Evolutionary conservation across 2,888 invertebrate species (phyloP), one percentile per base, ranked within the genome.

Genomic region (Caenorhabditis sinica): DNA sequence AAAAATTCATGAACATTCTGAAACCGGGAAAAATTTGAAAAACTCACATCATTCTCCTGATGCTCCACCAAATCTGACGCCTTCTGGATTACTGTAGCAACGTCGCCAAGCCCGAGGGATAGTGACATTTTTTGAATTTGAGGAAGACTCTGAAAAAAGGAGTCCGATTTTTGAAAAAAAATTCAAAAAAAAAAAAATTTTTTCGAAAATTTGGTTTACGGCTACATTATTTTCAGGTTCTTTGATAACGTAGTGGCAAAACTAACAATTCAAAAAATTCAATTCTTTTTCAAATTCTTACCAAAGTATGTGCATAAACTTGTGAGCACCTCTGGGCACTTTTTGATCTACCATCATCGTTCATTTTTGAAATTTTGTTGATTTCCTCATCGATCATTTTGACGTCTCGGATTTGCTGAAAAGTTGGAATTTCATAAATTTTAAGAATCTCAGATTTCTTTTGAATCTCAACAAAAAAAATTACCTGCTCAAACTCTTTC

Each of bases 71-170:
- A 51, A 69, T 82, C 71, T 25, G 82, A 61, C 15, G 83, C 77
- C 23, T 83, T 51, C 15, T 43, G 43, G 25, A 83, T 45, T 1
- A 69, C 63, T 2, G 13, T 6, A 9, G 83, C 66, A 9, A 83
- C 66, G 36, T 83, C 83, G 11, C 23, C 33, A 20, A 83, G 74
- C 0, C 83, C 83, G 5, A 79, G 65, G 0, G 77, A 77, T 2
- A 30, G 20, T 2, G 83, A 73, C 66, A 79, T 79, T 79, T 77
- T 66, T 45, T 77, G 73, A 63, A 83, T 73, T 83, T 79, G 83
- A 9, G 71, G 68, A n/a, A 82, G 73, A 40, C 71, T 82, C 75
- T 81, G 72, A 20, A 81, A 49, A 13, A 11, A 4, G 17, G 53
- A 60, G n/a, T n/a, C n/a, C n/a, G n/a, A n/a, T n/a, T n/a, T n/a